These are phyloP conservation scores for Lampris megalopsis DNA, from an alignment of 2,113 vertebrate genomes.

Conservation along the genomic window DNA sequence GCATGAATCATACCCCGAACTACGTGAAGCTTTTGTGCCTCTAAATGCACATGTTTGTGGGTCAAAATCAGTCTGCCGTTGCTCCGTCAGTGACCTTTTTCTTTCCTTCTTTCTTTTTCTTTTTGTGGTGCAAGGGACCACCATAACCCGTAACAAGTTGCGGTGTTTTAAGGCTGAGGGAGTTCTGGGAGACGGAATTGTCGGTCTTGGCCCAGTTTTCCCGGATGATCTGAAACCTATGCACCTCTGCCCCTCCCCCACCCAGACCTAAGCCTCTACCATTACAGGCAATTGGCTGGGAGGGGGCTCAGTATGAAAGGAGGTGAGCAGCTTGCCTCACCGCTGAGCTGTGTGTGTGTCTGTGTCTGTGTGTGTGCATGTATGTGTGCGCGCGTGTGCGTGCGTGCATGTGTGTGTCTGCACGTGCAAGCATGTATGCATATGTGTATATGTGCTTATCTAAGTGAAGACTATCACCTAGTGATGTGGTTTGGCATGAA, in stretches of 20 bases:
- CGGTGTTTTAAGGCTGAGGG: constrained; percentile 56
- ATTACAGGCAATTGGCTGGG: constrained; percentile 73
- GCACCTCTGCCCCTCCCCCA: constrained; percentile 84
- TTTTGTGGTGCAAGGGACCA: constrained; percentile 40
- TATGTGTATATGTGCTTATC: constrained; percentile 62
- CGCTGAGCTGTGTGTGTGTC: constrained; percentile 57
- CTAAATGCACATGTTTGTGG: constrained; percentile 68
- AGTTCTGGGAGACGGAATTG: constrained; percentile 67
- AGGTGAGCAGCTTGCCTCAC: constrained; percentile 78
- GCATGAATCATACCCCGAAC: constrained; percentile 74
- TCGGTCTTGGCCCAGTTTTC: constrained; percentile 84
- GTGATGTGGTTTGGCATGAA: constrained; percentile 66
- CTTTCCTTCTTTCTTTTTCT: too few species aligned
- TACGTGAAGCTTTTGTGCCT: constrained; percentile 70
- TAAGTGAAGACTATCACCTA: constrained; percentile 62
- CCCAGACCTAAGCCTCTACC: constrained; percentile 80
- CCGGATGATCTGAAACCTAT: constrained; percentile 85
- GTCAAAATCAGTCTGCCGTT: constrained; percentile 56
- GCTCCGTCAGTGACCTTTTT: constrained; percentile 59
- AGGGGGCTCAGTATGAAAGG: constrained; percentile 76
- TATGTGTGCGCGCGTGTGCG: not conserved
- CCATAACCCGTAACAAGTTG: constrained; percentile 68
- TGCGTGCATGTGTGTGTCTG: constrained; percentile 18
- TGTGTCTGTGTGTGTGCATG: constrained; percentile 41
- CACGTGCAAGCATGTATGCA: constrained; percentile 9